Evolutionary conservation across 2,113 vertebrate genomes (phyloP).

Genomic region (Emydura subglobosa): DNA sequence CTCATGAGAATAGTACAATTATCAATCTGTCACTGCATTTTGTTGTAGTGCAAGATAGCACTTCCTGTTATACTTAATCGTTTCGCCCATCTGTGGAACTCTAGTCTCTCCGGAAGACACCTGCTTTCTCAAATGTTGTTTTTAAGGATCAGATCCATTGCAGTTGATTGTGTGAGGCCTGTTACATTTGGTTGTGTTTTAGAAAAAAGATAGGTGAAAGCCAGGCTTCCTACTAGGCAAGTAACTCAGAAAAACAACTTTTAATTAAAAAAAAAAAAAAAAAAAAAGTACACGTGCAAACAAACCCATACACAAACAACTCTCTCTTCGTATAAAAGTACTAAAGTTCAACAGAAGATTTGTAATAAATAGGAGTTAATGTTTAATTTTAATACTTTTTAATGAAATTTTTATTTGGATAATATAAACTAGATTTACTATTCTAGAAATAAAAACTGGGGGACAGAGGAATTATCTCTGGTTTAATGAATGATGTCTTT

Average conservation of each 20-base stretch:
- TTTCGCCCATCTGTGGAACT: conserved; percentile 76
- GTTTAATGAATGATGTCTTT: not conserved
- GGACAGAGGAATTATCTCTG: not conserved
- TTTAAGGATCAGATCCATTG: conserved; percentile 69
- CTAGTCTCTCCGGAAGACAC: conserved; percentile 64
- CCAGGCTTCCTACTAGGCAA: conserved; percentile 10
- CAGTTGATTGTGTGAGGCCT: not conserved
- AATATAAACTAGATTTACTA: not conserved
- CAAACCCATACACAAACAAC: not conserved
- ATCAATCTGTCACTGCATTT: conserved; percentile 75
- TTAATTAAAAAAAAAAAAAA: conserved; percentile 12
- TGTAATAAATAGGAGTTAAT: conserved; percentile 17
- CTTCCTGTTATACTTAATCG: conserved; percentile 73
- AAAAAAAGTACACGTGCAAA: fast-evolving
- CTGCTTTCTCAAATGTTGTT: conserved; percentile 77
- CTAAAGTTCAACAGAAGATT: conserved; percentile 12
- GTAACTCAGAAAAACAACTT: not conserved
- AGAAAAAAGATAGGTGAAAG: conserved; percentile 36
- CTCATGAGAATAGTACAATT: conserved; percentile 74
- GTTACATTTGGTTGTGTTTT: conserved; percentile 27
- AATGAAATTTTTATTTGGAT: not conserved
- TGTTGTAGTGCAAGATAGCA: conserved; percentile 44
- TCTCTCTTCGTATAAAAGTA: conserved; percentile 26
- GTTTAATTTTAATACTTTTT: conserved; percentile 5
- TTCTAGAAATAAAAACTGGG: not conserved